Evolutionary conservation across 2,888 invertebrate genomes (phyloP).

Genomic region (Yponomeuta evonymella): DNA sequence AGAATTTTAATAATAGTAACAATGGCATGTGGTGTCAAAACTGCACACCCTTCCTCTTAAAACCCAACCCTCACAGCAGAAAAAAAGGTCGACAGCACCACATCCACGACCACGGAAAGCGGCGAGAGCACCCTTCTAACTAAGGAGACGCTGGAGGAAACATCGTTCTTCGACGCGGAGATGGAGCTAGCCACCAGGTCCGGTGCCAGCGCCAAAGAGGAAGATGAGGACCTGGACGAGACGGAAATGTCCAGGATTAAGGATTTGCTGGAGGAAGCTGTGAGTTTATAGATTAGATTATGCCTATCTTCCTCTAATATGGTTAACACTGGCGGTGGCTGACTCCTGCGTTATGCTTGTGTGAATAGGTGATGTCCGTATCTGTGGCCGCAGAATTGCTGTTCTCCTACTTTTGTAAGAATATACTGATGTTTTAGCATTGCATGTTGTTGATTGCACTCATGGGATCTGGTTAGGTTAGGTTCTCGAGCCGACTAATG

Average conservation of each 20-base stretch:
- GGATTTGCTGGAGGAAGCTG: slow-evolving; percentile 62
- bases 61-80: slow-evolving; percentile 32
- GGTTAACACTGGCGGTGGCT: too few species aligned
- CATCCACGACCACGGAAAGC: slow-evolving; percentile 43
- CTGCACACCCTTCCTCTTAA: neutral
- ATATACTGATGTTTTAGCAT: too few species aligned
- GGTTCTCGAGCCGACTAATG: too few species aligned
- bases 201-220: slow-evolving; percentile 46
- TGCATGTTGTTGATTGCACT: too few species aligned
- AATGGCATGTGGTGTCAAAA: neutral
- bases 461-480: too few species aligned
- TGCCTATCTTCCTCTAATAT: too few species aligned
- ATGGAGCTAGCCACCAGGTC: slow-evolving; percentile 42
- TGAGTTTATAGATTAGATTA: slow-evolving; percentile 29
- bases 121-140: slow-evolving; percentile 35
- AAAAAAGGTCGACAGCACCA: slow-evolving; percentile 52
- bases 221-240: slow-evolving; percentile 62
- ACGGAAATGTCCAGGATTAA: slow-evolving; percentile 55
- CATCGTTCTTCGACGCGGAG: slow-evolving; percentile 38
- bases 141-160: slow-evolving; percentile 35
- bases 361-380: too few species aligned
- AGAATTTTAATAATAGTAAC: neutral
- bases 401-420: too few species aligned
- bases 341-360: too few species aligned
- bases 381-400: too few species aligned